These are phyloP conservation scores for Himantopus leucocephalus DNA, from an alignment of 2,113 vertebrate species.

Conservation along the genomic window DNA sequence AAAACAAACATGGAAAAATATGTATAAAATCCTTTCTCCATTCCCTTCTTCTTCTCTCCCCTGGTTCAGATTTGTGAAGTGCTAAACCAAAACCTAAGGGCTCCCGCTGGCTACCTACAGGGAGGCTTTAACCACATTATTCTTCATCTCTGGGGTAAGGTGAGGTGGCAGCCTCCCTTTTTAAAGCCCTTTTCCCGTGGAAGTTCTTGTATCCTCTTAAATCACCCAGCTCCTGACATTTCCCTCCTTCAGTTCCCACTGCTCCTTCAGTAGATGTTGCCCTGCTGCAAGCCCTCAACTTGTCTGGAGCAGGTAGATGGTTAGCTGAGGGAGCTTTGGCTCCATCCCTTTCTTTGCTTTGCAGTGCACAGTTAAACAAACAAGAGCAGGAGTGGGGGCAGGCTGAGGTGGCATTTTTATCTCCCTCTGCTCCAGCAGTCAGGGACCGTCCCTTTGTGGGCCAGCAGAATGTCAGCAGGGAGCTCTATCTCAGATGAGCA, in stretches of 20 bases:
- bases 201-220: neutral
- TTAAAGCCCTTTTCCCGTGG: neutral
- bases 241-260: neutral
- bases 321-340: neutral
- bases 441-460: neutral
- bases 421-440: neutral
- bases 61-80: neutral
- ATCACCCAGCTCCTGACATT: neutral
- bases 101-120: neutral
- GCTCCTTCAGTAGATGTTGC: neutral
- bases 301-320: neutral
- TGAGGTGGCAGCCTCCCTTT: neutral
- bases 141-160: neutral
- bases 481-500: conserved; percentile 7
- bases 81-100: neutral
- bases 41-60: neutral
- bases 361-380: neutral
- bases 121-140: neutral
- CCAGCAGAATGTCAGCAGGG: neutral
- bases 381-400: neutral
- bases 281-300: neutral
- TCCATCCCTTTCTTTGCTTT: neutral
- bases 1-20: neutral
- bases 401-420: neutral
- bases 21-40: neutral